These are phyloP conservation scores for Ormyrus rosae DNA, from an alignment of 2,888 invertebrate species.

Conservation along the genomic window DNA sequence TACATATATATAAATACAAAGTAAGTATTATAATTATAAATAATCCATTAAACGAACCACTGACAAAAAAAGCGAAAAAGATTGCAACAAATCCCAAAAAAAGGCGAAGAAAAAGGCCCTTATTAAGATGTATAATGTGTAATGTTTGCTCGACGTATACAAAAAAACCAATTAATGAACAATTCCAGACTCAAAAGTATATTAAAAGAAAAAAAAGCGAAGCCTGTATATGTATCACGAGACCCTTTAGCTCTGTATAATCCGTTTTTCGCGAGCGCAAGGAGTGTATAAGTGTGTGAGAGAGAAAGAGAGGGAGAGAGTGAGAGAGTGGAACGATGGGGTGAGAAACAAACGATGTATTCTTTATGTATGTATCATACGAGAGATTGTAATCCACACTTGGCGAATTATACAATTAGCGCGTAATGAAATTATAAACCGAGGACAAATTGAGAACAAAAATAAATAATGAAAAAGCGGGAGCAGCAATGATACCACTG, in stretches of 20 bases:
- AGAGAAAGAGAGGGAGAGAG: slow-evolving; percentile 13
- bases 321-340: slow-evolving; percentile 37
- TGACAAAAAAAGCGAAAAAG: slow-evolving; percentile 11
- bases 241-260: slow-evolving; percentile 40
- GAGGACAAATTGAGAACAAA: slow-evolving; percentile 30
- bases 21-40: slow-evolving; percentile 21
- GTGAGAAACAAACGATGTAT: slow-evolving; percentile 57
- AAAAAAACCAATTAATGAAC: slow-evolving; percentile 18
- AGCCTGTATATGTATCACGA: slow-evolving; percentile 51
- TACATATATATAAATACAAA: slow-evolving; percentile 30
- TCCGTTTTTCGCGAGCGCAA: slow-evolving; percentile 48
- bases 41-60: slow-evolving; percentile 20
- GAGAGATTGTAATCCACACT: slow-evolving; percentile 47
- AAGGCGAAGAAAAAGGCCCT: slow-evolving; percentile 21
- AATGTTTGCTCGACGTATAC: slow-evolving; percentile 52
- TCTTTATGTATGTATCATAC: slow-evolving; percentile 60
- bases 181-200: neutral
- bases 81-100: neutral
- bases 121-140: slow-evolving; percentile 49
- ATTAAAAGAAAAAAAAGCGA: slow-evolving; percentile 39
- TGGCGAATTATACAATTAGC: slow-evolving; percentile 47
- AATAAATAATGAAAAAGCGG: slow-evolving; percentile 18
- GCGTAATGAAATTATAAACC: slow-evolving; percentile 58
- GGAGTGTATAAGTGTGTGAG: neutral
- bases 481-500: slow-evolving; percentile 60